A percentile compares a stretch with the other conserved stretches of the same genome.
Conservation (phyloP, 2,888 invertebrate genomes). For the Monoplex corrugatus region DNA sequence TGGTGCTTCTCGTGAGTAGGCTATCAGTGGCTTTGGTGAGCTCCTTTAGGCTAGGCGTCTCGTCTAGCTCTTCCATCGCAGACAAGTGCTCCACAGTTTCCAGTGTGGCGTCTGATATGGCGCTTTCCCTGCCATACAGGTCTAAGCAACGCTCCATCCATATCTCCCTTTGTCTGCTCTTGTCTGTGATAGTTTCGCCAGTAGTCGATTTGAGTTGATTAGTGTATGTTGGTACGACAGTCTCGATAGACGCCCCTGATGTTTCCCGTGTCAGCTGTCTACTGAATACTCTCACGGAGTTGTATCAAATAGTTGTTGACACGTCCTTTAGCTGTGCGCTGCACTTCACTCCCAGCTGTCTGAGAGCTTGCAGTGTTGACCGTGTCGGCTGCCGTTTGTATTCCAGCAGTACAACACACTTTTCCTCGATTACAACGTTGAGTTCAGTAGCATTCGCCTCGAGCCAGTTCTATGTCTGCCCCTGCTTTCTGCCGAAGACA, state of each 20-base stretch:
- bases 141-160: too few species aligned
- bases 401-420: neutral
- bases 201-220: neutral
- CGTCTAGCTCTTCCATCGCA: neutral
- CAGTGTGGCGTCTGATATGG: neutral
- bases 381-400: too few species aligned
- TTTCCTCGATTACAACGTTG: neutral
- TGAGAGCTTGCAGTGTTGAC: too few species aligned
- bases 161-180: slow-evolving; percentile 37
- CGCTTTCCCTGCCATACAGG: neutral
- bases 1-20: neutral
- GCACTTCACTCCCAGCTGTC: too few species aligned
- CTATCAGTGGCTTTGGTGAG: slow-evolving; percentile 29
- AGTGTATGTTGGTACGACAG: slow-evolving; percentile 44
- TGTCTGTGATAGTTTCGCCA: slow-evolving; percentile 36
- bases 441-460: neutral
- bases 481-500: slow-evolving; percentile 12
- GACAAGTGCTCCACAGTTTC: slow-evolving; percentile 19
- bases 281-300: slow-evolving; percentile 17
- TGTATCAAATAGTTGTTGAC: slow-evolving; percentile 20
- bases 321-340: slow-evolving; percentile 13
- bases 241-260: neutral
- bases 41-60: neutral
- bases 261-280: slow-evolving; percentile 8
- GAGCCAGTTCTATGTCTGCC: neutral